Base-by-base conservation (phyloP, 2,113 vertebrate species). In the Hippoglossus stenolepis region DNA sequence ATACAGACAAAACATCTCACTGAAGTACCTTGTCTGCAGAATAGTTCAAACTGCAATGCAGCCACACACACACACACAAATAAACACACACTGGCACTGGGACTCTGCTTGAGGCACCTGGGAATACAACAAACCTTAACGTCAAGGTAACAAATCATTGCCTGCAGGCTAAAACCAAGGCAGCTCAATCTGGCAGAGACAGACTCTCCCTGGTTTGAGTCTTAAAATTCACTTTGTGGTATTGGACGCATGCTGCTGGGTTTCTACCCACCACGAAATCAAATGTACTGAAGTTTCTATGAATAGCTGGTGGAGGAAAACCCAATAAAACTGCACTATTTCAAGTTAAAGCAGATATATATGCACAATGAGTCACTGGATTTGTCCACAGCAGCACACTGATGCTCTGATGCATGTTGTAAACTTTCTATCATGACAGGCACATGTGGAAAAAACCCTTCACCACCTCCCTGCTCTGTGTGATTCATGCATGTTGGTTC, bases 91-190 rank as follows among this genome's bases (percentile, higher is more conserved):
- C 78, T 45, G 31, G 66, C 66, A 69, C 80, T 45, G 31, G 66
- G 64, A 66, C 74, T 77, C 62, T 73, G 75, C 72, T 85, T 45
- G 43, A 60, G 60, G 40, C 71, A 71, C 68, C 65, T 80, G 80
- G 87, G 85, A 82, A 85, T 84, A 71, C 65, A 23, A 76, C 65
- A 79, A 82, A 89, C 64, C 89, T 77, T 77, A 80, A 77, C 35
- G 71, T 87, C 85, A 88, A 87, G 82, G 80, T 87, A 87, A 92
- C 80, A 89, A 90, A 90, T 91, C 81, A 80, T 77, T 78, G 75
- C 78, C 86, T 77, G 31, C 13, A 83, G 80, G 82, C 76, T 86
- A 79, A 79, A 83, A 80, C 82, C 77, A 85, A 71, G 53, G 59
- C 59, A 63, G 38, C 53, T 10, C 75, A 85, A 77, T 90, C 65